These are phyloP conservation scores for Colius striatus DNA, from an alignment of 2,113 vertebrate genomes.

Conservation along the genomic window DNA sequence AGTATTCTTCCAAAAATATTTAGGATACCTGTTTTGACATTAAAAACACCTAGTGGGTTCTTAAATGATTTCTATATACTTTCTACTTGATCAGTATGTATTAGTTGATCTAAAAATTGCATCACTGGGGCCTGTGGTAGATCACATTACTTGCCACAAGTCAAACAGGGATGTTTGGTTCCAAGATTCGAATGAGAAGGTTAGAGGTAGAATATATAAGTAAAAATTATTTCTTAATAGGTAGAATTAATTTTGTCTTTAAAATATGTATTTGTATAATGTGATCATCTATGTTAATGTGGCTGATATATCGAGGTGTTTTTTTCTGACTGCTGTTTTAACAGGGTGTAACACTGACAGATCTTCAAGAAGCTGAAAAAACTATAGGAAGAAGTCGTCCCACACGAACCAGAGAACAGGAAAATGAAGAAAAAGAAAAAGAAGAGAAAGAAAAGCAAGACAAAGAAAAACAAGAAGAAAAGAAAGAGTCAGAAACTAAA, in stretches of 20 bases:
- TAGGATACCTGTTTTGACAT: neutral
- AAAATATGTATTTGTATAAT: neutral
- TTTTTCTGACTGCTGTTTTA: neutral
- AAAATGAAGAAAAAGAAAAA: constrained; percentile 92
- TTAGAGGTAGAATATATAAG: neutral
- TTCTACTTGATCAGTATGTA: neutral
- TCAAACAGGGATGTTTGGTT: neutral
- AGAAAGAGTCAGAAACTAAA: constrained; percentile 90
- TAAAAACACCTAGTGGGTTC: neutral
- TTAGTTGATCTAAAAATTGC: neutral
- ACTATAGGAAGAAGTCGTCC: constrained; percentile 91
- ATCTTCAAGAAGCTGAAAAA: constrained; percentile 99
- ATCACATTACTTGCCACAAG: neutral
- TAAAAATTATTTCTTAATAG: neutral
- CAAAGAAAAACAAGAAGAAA: constrained; percentile 95
- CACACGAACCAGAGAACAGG: constrained; percentile 88
- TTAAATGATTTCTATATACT: neutral
- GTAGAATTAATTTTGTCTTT: neutral
- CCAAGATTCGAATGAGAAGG: neutral
- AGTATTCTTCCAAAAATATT: neutral
- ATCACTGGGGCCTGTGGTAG: neutral
- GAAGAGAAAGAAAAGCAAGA: constrained; percentile 93
- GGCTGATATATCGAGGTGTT: neutral
- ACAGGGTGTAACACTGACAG: constrained; percentile 95
- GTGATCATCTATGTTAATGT: neutral